Evolutionary conservation across 2,113 vertebrate species (phyloP).

Genomic region (Acanthochromis polyacanthus): DNA sequence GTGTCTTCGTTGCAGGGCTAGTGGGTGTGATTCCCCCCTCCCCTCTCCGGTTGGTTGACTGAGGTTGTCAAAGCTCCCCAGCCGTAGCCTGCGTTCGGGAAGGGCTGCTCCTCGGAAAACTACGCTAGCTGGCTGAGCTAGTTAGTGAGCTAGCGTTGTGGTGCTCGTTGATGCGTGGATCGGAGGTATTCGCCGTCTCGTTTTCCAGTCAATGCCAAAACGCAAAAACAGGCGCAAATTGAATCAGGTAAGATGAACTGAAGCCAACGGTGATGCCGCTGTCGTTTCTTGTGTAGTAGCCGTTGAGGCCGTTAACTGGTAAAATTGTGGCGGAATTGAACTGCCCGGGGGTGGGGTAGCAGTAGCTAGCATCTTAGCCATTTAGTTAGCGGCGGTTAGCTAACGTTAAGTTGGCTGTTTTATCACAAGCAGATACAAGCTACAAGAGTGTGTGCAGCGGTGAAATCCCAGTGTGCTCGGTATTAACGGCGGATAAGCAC

Average conservation of each 20-base stretch:
- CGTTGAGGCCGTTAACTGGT: constrained; percentile 5
- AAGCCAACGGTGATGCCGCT: not conserved
- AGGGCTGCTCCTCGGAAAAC: constrained; percentile 83
- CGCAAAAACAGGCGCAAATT: constrained; percentile 79
- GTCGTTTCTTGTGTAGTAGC: not conserved
- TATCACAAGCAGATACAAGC: constrained; percentile 9
- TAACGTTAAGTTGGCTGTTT: constrained; percentile 50
- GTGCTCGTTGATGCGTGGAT: constrained; percentile 85
- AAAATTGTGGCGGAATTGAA: constrained; percentile 60
- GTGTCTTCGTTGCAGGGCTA: constrained; percentile 43
- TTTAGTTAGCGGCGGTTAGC: constrained; percentile 56
- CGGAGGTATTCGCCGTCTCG: constrained; percentile 74
- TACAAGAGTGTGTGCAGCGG: not conserved
- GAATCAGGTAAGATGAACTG: constrained; percentile 78
- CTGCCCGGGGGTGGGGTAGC: constrained; percentile 79
- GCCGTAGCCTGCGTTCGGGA: constrained; percentile 79
- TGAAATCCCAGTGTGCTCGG: not conserved
- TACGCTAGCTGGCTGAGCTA: constrained; percentile 81
- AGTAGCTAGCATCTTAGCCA: constrained; percentile 54
- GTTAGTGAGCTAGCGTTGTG: constrained; percentile 80
- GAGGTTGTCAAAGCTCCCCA: constrained; percentile 72
- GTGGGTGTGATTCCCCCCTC: constrained; percentile 77
- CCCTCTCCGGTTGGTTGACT: constrained; percentile 75
- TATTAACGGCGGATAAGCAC: not conserved
- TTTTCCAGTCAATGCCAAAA: constrained; percentile 86